phyloP scores from a whole-genome alignment of 2,888 invertebrate genomes.

The Cistogaster globosa region DNA sequence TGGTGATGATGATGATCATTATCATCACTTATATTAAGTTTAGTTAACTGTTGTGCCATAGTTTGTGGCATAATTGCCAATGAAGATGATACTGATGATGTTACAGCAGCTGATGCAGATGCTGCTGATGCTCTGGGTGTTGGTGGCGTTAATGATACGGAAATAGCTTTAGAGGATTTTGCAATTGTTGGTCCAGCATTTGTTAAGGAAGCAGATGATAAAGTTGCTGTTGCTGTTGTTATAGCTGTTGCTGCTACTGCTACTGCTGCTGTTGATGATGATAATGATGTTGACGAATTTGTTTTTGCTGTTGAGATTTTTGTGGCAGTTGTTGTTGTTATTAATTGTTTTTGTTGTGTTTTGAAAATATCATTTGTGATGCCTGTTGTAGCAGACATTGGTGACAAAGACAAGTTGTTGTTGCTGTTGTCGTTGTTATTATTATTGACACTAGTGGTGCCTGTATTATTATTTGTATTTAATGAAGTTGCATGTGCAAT shows the following conservation, averaged over 20 bases:
- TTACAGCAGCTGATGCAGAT: background rate
- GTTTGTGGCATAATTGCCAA: slow-evolving; percentile 41
- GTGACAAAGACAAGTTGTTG: slow-evolving; percentile 14
- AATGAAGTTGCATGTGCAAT: slow-evolving; percentile 33
- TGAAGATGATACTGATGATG: slow-evolving; percentile 4
- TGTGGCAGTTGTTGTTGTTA: slow-evolving; percentile 60
- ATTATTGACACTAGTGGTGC: slow-evolving; percentile 4
- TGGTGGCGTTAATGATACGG: slow-evolving; percentile 49
- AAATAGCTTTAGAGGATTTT: slow-evolving; percentile 21
- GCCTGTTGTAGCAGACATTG: slow-evolving; percentile 21
- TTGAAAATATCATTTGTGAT: slow-evolving; percentile 51
- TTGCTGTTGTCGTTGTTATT: background rate
- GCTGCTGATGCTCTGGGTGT: slow-evolving; percentile 8
- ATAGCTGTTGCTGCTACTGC: slow-evolving; percentile 5
- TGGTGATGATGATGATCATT: slow-evolving; percentile 37
- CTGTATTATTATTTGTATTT: slow-evolving; percentile 19
- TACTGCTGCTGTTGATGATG: no score
- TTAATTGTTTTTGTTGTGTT: slow-evolving; percentile 42
- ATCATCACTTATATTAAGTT: slow-evolving; percentile 46
- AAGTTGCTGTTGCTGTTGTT: slow-evolving; percentile 5
- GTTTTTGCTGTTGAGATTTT: slow-evolving; percentile 61
- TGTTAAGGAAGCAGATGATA: slow-evolving; percentile 12
- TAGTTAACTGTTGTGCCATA: slow-evolving; percentile 63
- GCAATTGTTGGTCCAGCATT: slow-evolving; percentile 25
- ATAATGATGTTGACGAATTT: background rate